Percentiles rank a stretch among this genome's conserved stretches.
Evolutionary conservation across 2,113 vertebrate genomes (phyloP).

Genomic region (Alexandromys fortis): DNA sequence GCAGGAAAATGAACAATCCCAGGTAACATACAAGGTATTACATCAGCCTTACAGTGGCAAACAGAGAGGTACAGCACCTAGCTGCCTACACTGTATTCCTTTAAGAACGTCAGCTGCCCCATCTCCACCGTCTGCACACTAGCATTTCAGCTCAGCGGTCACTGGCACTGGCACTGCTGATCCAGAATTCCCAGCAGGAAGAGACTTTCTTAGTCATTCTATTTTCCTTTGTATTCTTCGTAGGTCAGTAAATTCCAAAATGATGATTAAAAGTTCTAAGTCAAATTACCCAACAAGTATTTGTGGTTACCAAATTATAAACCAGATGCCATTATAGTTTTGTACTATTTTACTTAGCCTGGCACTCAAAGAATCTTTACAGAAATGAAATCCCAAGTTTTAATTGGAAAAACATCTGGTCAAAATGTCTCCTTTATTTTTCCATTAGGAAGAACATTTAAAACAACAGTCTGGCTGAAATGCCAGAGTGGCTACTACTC

Average conservation of each 20-base stretch:
- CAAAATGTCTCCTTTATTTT: slow-evolving; percentile 12
- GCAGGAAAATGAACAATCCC: slow-evolving; percentile 77
- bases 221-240: slow-evolving; percentile 52
- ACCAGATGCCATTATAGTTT: not conserved
- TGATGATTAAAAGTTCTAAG: slow-evolving; percentile 60
- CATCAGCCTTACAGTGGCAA: slow-evolving; percentile 60
- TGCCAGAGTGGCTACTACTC: not conserved
- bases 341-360: slow-evolving; percentile 32
- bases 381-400: slow-evolving; percentile 40
- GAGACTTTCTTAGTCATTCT: slow-evolving; percentile 38
- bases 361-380: slow-evolving; percentile 55
- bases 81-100: slow-evolving; percentile 7
- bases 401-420: not conserved
- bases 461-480: slow-evolving; percentile 34
- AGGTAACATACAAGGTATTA: slow-evolving; percentile 71
- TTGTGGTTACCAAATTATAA: slow-evolving; percentile 42
- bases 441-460: not conserved
- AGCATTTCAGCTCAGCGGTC: not conserved
- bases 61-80: slow-evolving; percentile 61
- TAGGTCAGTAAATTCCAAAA: slow-evolving; percentile 71
- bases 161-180: slow-evolving; percentile 34
- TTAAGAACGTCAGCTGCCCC: not conserved
- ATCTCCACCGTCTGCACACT: no score
- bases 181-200: slow-evolving; percentile 46
- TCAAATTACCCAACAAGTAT: slow-evolving; percentile 38